Percentiles rank a stretch among this genome's conserved stretches.
phyloP scores from a whole-genome alignment of 2,888 invertebrate species.

The Volucella inanis region DNA sequence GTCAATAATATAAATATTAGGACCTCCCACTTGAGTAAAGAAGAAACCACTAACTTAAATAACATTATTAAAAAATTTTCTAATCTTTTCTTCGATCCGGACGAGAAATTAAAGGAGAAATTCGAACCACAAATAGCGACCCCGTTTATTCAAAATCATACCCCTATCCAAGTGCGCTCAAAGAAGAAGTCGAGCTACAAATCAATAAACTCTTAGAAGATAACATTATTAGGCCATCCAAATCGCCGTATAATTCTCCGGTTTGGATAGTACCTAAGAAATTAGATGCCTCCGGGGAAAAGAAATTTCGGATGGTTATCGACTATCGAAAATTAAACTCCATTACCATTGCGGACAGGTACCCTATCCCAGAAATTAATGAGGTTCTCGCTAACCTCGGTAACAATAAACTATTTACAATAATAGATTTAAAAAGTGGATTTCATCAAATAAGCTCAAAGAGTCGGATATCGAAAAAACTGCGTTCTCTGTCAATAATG shows the following conservation, averaged over 20 bases:
- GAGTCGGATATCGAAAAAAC: slow-evolving; percentile 39
- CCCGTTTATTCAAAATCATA: slow-evolving; percentile 54
- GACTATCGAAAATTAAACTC: slow-evolving; percentile 54
- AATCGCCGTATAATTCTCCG: slow-evolving; percentile 30
- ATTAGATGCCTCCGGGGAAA: slow-evolving; percentile 18
- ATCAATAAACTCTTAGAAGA: slow-evolving; percentile 17
- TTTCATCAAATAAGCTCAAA: slow-evolving; percentile 28
- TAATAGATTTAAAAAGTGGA: slow-evolving; percentile 49
- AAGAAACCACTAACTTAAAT: slow-evolving; percentile 10
- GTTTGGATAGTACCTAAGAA: slow-evolving; percentile 43
- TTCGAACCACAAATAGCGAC: slow-evolving; percentile 32
- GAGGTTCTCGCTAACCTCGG: slow-evolving; percentile 47
- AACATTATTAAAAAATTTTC: slow-evolving; percentile 14
- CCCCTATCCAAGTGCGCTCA: slow-evolving; percentile 35
- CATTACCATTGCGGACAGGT: slow-evolving; percentile 45
- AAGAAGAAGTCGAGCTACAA: slow-evolving; percentile 49
- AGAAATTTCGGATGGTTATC: slow-evolving; percentile 50
- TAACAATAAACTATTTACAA: slow-evolving; percentile 19
- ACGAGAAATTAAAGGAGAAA: slow-evolving; percentile 37
- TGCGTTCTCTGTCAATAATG: slow-evolving; percentile 30
- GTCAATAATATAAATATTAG: slow-evolving; percentile 31
- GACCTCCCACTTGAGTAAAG: slow-evolving; percentile 39
- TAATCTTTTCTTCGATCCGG: slow-evolving; percentile 25
- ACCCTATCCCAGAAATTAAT: slow-evolving; percentile 58
- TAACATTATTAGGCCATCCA: slow-evolving; percentile 38